Evolutionary conservation across 2,888 invertebrate species (phyloP).

Genomic region (Sinhomidia bicolor): DNA sequence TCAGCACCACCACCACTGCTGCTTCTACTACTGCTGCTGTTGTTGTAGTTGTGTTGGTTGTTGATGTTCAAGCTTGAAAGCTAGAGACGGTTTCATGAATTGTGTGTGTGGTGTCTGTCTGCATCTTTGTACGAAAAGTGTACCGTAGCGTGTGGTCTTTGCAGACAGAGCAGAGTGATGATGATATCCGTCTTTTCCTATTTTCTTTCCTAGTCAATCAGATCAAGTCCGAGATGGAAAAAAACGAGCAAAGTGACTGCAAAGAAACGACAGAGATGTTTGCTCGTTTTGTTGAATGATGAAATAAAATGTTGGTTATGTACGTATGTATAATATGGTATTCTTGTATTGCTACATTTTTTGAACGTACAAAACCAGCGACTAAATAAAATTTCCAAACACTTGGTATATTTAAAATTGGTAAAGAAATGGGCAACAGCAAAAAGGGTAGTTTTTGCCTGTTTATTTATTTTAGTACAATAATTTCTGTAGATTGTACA

Average conservation of each 20-base stretch:
- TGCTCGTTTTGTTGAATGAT: neutral
- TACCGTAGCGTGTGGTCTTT: slow-evolving; percentile 19
- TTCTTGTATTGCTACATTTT: neutral
- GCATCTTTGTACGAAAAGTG: slow-evolving; percentile 8
- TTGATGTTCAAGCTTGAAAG: slow-evolving; percentile 9
- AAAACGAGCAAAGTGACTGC: slow-evolving; percentile 46
- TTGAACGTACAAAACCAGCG: neutral
- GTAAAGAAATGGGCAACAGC: neutral
- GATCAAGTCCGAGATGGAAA: slow-evolving; percentile 63
- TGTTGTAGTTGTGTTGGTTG: too few species aligned
- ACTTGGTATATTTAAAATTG: neutral
- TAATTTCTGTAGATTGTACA: slow-evolving; percentile 14
- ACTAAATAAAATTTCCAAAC: neutral
- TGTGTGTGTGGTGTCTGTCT: neutral
- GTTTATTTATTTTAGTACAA: neutral
- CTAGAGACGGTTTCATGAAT: neutral
- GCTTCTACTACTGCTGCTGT: slow-evolving; percentile 1
- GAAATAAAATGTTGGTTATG: neutral
- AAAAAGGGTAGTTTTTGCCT: neutral
- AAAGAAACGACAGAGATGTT: slow-evolving; percentile 28
- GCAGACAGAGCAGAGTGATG: neutral
- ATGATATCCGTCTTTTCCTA: slow-evolving; percentile 37
- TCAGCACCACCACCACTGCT: slow-evolving; percentile 9
- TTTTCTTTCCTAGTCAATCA: slow-evolving; percentile 56
- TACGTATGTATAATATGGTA: neutral